These are phyloP conservation scores for Notechis scutatus DNA, from an alignment of 2,113 vertebrate genomes.

Conservation along the genomic window DNA sequence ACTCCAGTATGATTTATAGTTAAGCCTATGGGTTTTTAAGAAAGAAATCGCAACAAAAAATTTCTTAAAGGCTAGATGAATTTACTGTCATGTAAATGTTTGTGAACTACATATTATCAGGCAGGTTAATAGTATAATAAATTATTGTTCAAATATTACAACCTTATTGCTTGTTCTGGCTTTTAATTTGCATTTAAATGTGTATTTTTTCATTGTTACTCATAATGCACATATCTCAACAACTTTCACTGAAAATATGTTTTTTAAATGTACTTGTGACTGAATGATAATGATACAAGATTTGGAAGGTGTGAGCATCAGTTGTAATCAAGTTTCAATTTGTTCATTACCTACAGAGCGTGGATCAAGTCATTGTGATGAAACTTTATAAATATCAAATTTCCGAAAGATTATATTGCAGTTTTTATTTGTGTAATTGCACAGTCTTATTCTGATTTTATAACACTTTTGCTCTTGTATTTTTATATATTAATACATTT, in stretches of 20 bases:
- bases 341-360: not conserved
- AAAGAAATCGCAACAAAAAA: not conserved
- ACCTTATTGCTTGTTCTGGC: not conserved
- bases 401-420: not conserved
- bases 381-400: not conserved
- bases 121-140: not conserved
- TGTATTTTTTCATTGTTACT: not conserved
- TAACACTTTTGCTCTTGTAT: not conserved
- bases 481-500: not conserved
- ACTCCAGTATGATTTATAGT: not conserved
- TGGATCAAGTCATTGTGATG: not conserved
- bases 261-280: not conserved
- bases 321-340: not conserved
- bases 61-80: not conserved
- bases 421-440: not conserved
- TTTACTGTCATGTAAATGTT: not conserved
- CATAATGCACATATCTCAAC: not conserved
- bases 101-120: not conserved
- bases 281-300: not conserved
- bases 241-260: not conserved
- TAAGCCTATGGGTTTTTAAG: not conserved
- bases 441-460: not conserved
- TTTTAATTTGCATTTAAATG: not conserved
- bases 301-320: not conserved
- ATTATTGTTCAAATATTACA: not conserved